These are phyloP conservation scores for Clarias pachynema DNA, from an alignment of 2,797 vertebrate species.

Conservation along the genomic window DNA sequence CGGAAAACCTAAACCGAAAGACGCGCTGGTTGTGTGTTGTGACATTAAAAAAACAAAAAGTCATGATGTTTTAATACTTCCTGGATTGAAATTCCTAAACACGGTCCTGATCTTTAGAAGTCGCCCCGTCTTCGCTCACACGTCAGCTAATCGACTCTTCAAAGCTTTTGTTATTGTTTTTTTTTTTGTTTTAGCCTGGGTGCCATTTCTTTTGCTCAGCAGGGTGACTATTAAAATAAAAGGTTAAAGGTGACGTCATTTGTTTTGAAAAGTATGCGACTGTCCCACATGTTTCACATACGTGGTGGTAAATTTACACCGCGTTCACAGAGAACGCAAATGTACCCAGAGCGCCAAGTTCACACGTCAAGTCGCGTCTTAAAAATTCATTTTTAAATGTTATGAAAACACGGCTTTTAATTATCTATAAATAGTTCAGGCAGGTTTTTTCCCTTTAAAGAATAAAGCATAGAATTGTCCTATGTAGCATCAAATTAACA, in stretches of 20 bases:
- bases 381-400: neutral
- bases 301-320: neutral
- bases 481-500: neutral
- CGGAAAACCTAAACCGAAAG: neutral
- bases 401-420: neutral
- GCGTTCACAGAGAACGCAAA: neutral
- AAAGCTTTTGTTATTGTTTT: neutral
- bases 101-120: too few species aligned
- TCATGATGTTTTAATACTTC: neutral
- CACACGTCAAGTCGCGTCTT: neutral
- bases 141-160: neutral
- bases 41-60: neutral
- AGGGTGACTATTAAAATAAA: conserved; percentile 9
- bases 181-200: neutral
- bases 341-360: neutral
- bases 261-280: conserved; percentile 13
- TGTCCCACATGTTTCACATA: conserved; percentile 10
- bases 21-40: neutral
- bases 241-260: conserved; percentile 15
- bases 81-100: too few species aligned
- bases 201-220: conserved; percentile 10
- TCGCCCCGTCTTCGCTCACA: neutral
- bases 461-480: neutral
- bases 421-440: neutral
- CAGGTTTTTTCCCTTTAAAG: neutral